These are phyloP conservation scores for Hippasteria phrygiana DNA, from an alignment of 53 echinoderm and acorn worm species.

Conservation along the genomic window DNA sequence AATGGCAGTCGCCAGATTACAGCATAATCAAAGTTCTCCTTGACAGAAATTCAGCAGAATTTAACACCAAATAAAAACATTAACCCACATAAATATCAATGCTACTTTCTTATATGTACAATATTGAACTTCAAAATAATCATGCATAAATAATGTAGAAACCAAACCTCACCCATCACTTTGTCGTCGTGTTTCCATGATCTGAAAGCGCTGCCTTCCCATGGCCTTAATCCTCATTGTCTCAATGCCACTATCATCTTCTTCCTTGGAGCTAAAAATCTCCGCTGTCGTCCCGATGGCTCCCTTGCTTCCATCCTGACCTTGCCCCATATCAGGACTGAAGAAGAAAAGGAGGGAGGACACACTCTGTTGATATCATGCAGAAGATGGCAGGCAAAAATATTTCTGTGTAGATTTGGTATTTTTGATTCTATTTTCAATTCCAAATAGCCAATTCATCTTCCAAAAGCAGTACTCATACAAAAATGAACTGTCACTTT, in stretches of 20 bases:
- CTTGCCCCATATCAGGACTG: conserved; percentile 61
- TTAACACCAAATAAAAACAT: too few species aligned
- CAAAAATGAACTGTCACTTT: too few species aligned
- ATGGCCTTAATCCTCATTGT: conserved; percentile 93
- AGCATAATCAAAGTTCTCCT: too few species aligned
- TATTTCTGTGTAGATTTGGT: too few species aligned
- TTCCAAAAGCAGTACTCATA: not conserved
- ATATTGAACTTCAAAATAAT: too few species aligned
- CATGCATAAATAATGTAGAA: not conserved
- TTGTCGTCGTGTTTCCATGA: conserved; percentile 92
- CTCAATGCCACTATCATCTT: conserved; percentile 87
- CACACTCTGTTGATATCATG: not conserved
- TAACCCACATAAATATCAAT: too few species aligned
- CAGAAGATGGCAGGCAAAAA: too few species aligned
- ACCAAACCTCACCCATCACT: conserved; percentile 81
- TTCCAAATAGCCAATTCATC: not conserved
- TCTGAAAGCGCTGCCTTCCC: conserved; percentile 91
- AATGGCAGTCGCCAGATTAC: too few species aligned
- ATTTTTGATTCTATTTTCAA: too few species aligned
- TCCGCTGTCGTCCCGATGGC: conserved; percentile 93
- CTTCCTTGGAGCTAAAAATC: conserved; percentile 93
- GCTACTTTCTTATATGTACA: too few species aligned
- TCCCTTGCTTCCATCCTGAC: conserved; percentile 24
- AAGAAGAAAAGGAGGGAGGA: not conserved
- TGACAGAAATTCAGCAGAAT: too few species aligned